phyloP scores from a whole-genome alignment of 2,113 vertebrate species.

The Stictonetta naevosa region DNA sequence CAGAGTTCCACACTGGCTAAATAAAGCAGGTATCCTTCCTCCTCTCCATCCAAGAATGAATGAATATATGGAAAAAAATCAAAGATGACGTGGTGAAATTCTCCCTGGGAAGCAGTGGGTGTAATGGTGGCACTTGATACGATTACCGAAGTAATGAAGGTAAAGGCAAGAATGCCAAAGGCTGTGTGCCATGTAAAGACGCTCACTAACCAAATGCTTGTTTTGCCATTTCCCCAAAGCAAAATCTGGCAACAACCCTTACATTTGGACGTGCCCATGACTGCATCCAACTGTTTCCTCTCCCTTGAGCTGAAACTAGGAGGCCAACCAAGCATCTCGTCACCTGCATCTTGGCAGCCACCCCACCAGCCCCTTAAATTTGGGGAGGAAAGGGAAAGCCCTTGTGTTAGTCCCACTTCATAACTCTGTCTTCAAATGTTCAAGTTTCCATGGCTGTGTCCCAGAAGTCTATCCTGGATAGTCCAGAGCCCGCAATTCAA shows the following conservation, averaged over 20 bases:
- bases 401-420: not conserved
- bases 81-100: slow-evolving; percentile 21
- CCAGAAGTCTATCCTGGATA: not conserved
- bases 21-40: not conserved
- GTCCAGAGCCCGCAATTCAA: not conserved
- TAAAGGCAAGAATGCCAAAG: not conserved
- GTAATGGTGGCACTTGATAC: not conserved
- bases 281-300: not conserved
- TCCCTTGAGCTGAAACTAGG: not conserved
- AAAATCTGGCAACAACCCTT: not conserved
- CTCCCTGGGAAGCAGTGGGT: slow-evolving; percentile 17
- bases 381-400: not conserved
- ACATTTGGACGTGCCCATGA: rapidly evolving
- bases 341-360: not conserved
- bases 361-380: not conserved
- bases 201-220: not conserved
- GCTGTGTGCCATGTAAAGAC: not conserved
- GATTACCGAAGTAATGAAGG: slow-evolving; percentile 21
- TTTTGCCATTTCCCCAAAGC: not conserved
- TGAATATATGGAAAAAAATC: not conserved
- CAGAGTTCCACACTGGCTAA: slow-evolving; percentile 3
- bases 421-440: rapidly evolving
- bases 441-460: not conserved
- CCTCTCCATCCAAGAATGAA: not conserved
- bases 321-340: not conserved